Evolutionary conservation across 2,888 invertebrate species (phyloP).

Genomic region (Cylindroiulus punctatus): DNA sequence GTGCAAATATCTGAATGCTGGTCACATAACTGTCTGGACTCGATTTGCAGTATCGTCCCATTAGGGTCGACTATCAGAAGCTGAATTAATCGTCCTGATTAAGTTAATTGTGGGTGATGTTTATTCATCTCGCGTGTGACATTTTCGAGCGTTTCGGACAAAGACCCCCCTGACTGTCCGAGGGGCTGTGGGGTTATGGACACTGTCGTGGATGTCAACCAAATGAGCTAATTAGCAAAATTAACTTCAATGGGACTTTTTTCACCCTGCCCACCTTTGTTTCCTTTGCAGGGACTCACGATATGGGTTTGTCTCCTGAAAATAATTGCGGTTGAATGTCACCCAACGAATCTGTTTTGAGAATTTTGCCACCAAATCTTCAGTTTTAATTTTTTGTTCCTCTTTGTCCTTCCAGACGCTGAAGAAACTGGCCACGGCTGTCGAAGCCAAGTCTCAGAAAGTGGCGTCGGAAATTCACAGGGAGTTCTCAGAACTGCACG

Average conservation of each 20-base stretch:
- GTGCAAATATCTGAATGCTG: too few species aligned
- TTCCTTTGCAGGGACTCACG: background rate
- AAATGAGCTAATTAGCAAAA: background rate
- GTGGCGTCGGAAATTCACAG: background rate
- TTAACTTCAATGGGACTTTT: background rate
- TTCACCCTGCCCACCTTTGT: background rate
- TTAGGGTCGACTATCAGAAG: background rate
- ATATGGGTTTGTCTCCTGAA: background rate
- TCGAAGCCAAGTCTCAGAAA: background rate
- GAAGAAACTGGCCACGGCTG: background rate
- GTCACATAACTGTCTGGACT: too few species aligned
- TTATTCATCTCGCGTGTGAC: background rate
- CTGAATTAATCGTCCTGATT: background rate
- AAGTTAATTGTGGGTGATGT: constrained; percentile 11
- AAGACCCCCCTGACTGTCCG: background rate
- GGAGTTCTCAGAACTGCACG: background rate
- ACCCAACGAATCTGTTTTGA: background rate
- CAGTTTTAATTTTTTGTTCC: background rate
- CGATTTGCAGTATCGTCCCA: background rate
- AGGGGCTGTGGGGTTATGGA: background rate
- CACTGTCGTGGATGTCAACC: background rate
- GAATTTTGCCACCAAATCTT: background rate
- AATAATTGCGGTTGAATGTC: background rate
- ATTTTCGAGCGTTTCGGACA: background rate
- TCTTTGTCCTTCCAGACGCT: background rate